A percentile compares a stretch with the other conserved stretches of the same genome.
phyloP scores from a whole-genome alignment of 2,113 vertebrate species.

The Archilochus colubris region DNA sequence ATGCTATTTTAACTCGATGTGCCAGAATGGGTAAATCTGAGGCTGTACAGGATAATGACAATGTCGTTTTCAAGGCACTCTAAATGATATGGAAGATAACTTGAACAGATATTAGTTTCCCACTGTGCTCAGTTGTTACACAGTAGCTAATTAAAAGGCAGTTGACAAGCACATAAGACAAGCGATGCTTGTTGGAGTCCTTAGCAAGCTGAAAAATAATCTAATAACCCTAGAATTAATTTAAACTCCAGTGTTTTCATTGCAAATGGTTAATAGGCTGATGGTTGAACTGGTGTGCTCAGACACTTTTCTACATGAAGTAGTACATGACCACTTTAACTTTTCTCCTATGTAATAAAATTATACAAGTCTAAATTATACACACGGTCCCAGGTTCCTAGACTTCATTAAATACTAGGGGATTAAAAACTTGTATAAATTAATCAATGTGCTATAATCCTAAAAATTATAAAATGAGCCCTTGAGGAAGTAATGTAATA shows the following conservation, averaged over 20 bases:
- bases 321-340: slow-evolving; percentile 52
- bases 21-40: not conserved
- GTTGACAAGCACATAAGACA: slow-evolving; percentile 61
- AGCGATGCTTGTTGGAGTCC: slow-evolving; percentile 42
- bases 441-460: slow-evolving; percentile 83
- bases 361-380: slow-evolving; percentile 78
- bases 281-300: not conserved
- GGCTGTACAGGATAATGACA: slow-evolving; percentile 31
- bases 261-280: slow-evolving; percentile 61
- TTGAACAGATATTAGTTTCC: slow-evolving; percentile 63
- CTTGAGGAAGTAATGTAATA: slow-evolving; percentile 82
- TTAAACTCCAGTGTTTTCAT: slow-evolving; percentile 29
- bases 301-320: slow-evolving; percentile 44
- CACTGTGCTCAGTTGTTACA: slow-evolving; percentile 61
- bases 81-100: slow-evolving; percentile 45
- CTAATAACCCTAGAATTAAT: slow-evolving; percentile 55
- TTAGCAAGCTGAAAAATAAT: slow-evolving; percentile 60
- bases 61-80: not conserved
- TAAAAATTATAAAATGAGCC: slow-evolving; percentile 82
- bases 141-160: slow-evolving; percentile 70
- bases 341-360: slow-evolving; percentile 75
- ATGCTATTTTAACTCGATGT: not conserved
- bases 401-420: slow-evolving; percentile 81
- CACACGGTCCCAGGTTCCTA: slow-evolving; percentile 73
- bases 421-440: slow-evolving; percentile 85